Base-by-base conservation (phyloP, 2,113 vertebrate genomes). In the Nothocercus julius region DNA sequence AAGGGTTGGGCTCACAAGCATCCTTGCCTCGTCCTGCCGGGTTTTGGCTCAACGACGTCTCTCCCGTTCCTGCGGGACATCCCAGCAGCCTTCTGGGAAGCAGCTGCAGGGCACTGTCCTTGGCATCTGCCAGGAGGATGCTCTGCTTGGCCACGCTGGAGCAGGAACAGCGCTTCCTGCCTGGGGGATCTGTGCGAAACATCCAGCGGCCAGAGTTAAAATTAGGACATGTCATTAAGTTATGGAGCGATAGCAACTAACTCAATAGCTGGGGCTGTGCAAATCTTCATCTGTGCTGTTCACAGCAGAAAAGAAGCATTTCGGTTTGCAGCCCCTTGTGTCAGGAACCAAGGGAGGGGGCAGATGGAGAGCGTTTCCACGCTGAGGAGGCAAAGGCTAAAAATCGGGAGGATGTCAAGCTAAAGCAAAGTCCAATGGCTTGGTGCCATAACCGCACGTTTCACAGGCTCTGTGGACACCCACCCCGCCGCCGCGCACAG, bases 11-110 rank as follows among this genome's bases (percentile, higher is more conserved):
- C 62, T 84, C 62, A 38, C 21, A 9, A 1, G 15, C 2, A 18
- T 51, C 14, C 32, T 72, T 1, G 1, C 3, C 16, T 67, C 13
- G 12, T 53, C 27, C 51, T 1, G 2, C 21, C 4, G 62, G 16
- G 9, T 18, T 64, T 40, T 17, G 78, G 38, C 38, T 11, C 45
- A 45, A 11, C 2, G 44, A 20, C 5, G 7, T 44, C 47, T 85
- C 32, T 76, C 32, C 34, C 34, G 42, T 7, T 34, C 83, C 53
- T 0, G 4, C 0, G 9, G 68, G 63, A 58, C 27, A 13, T 2
- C 63, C 32, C 74, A 5, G 22, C 13, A 72, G 74, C 44, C 16
- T 62, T 45, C 47, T 5, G 45, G 0, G 2, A 36, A 2, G 40
- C 7, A 24, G 75, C 40, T 44, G 54, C 63, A 45, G 62, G 49